Evolutionary conservation across 2,113 vertebrate genomes (phyloP).

Genomic region (Laticauda colubrina): DNA sequence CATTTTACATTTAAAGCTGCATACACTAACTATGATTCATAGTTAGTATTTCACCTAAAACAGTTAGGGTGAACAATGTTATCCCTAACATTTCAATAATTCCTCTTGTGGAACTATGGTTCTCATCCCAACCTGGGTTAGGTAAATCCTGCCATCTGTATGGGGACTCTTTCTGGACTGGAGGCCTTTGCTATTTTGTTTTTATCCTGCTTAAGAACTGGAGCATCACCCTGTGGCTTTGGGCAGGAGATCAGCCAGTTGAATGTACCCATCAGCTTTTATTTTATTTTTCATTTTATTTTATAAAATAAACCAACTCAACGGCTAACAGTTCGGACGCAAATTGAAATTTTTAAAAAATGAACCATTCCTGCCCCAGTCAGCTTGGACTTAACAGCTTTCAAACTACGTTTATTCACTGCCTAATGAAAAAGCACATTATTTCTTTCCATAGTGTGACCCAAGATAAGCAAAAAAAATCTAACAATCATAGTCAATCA

Average conservation of each 20-base stretch:
- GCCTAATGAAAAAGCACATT: not conserved
- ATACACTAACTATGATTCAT: no score
- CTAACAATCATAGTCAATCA: not conserved
- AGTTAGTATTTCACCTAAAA: no score
- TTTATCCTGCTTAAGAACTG: not conserved
- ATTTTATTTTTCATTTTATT: not conserved
- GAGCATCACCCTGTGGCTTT: not conserved
- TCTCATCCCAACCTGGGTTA: not conserved
- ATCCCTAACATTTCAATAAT: no score
- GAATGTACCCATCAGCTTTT: not conserved
- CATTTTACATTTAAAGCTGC: no score
- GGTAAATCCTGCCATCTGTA: not conserved
- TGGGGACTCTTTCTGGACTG: not conserved
- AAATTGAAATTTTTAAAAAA: not conserved
- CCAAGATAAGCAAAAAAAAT: not conserved
- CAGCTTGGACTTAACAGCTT: not conserved
- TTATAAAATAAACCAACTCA: not conserved
- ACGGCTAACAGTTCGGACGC: fast-evolving
- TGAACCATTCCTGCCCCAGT: not conserved
- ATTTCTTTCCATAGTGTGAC: not conserved
- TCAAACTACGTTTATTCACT: not conserved
- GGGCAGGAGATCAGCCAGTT: not conserved
- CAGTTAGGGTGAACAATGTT: no score
- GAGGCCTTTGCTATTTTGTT: not conserved
- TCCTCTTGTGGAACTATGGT: not conserved